These are phyloP conservation scores for Oenanthe oenanthe DNA, from an alignment of 2,113 vertebrate genomes.

Conservation along the genomic window DNA sequence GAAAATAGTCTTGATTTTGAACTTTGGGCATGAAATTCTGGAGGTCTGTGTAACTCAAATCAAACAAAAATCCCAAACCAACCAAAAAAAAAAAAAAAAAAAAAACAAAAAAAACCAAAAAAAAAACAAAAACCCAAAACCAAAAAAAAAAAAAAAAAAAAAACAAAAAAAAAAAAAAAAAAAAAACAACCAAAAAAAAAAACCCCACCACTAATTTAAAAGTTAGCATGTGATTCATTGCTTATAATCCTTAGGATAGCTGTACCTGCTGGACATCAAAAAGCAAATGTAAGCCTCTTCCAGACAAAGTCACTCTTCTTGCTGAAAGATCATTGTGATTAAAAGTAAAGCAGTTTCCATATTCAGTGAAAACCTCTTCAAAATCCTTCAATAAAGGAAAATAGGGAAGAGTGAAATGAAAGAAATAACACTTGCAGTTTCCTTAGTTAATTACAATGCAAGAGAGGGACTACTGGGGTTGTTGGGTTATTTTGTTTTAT, in stretches of 20 bases:
- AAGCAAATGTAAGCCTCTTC: slow-evolving; percentile 78
- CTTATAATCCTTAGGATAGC: neutral
- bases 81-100: too few species aligned
- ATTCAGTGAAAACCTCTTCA: slow-evolving; percentile 80
- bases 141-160: too few species aligned
- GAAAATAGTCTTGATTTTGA: neutral
- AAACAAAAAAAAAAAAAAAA: too few species aligned
- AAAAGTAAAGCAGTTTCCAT: slow-evolving; percentile 83
- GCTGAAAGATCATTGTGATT: slow-evolving; percentile 66
- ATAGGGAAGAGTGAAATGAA: neutral
- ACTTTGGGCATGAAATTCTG: neutral
- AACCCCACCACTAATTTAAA: neutral
- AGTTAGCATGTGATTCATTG: neutral
- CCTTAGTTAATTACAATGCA: neutral
- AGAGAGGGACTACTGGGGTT: neutral
- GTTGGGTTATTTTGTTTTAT: neutral
- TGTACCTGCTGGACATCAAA: slow-evolving; percentile 80
- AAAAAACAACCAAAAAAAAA: too few species aligned
- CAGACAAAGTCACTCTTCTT: slow-evolving; percentile 74
- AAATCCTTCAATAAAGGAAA: slow-evolving; percentile 77
- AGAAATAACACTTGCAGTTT: neutral
- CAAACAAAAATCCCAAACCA: neutral
- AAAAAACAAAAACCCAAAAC: too few species aligned
- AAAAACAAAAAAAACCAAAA: too few species aligned
- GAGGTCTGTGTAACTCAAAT: neutral